Base-by-base conservation (phyloP, 2,113 vertebrate species). In the Oxyura jamaicensis region DNA sequence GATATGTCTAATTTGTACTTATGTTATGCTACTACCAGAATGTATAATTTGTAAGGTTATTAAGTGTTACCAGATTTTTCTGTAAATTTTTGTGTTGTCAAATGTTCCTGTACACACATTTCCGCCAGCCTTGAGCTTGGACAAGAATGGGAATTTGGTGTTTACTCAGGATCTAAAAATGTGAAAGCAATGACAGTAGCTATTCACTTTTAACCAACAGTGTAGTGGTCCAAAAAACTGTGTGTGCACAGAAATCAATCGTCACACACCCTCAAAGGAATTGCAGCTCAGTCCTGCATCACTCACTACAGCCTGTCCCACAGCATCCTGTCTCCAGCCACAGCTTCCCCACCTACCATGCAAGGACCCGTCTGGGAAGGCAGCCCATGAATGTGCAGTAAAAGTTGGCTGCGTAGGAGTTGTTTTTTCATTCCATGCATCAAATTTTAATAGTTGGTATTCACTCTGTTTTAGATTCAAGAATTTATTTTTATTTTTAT, bases 231-330 rank as follows among this genome's bases (percentile, higher is more conserved):
- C 8, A 36, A 65, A 59, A 42, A 42, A 4, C 3, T 56, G 17
- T n/a, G 39, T 8, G 4, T 39, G 20, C 21, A 10, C 56, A 68
- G 76, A 55, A 13, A 71, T 58, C 20, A 11, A 0, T 22, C 16
- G 14, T 50, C 41, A 8, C 15, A 4, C 20, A 56, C 19, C 4
- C 6, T 12, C 0, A 6, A 69, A 52, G 28, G 72, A 91, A 25
- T 8, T 0, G 0, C 26, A 79, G 22, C 28, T 69, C 22, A 1
- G 2, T 15, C 1, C 3, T 2, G 5, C 35, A 67, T 14, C 1
- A 1, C 12, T 31, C 0, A 0, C 15, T 3, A 33, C 18, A 69
- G 33, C 13, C 55, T 17, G 14, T 35, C 39, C 41, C 0, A 0
- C 52, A 2, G 6, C 58, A 76, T 36, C 16, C 8, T 3, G 0